phyloP scores from a whole-genome alignment of 2,113 vertebrate species.

The Macquaria ambigua region DNA sequence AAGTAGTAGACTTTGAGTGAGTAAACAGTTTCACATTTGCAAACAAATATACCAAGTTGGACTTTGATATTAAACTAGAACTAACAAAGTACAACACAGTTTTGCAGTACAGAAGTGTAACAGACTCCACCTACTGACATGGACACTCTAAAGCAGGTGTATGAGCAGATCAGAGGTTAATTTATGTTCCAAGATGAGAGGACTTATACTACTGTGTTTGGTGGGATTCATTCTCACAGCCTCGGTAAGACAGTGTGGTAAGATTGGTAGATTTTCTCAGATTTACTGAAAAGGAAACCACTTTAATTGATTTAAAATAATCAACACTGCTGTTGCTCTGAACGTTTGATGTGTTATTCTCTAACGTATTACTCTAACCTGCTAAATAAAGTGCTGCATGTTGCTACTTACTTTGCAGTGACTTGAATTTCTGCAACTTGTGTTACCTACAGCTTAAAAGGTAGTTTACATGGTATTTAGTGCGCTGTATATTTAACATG shows the following conservation, averaged over 20 bases:
- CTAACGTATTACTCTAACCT: background rate
- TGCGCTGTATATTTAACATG: background rate
- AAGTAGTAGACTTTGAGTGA: too few species aligned
- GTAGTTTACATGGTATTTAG: background rate
- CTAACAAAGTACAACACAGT: too few species aligned
- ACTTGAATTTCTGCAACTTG: background rate
- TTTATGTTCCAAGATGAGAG: conserved; percentile 37
- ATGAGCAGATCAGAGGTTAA: background rate
- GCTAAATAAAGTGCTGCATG: background rate
- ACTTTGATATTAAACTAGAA: too few species aligned
- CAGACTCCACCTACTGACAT: background rate
- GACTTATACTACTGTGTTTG: conserved; percentile 14
- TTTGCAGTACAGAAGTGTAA: too few species aligned
- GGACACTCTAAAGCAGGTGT: background rate
- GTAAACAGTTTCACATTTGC: too few species aligned
- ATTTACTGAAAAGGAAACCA: background rate
- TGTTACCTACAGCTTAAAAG: background rate
- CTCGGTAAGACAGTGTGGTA: background rate
- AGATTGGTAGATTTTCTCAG: background rate
- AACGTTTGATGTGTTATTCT: background rate
- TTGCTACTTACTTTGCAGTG: background rate
- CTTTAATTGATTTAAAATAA: background rate
- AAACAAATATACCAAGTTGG: too few species aligned
- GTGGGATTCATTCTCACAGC: background rate
- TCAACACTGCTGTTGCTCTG: background rate